Conservation (phyloP, 2,113 vertebrate species). For the Serranochromis macrocephalus region DNA sequence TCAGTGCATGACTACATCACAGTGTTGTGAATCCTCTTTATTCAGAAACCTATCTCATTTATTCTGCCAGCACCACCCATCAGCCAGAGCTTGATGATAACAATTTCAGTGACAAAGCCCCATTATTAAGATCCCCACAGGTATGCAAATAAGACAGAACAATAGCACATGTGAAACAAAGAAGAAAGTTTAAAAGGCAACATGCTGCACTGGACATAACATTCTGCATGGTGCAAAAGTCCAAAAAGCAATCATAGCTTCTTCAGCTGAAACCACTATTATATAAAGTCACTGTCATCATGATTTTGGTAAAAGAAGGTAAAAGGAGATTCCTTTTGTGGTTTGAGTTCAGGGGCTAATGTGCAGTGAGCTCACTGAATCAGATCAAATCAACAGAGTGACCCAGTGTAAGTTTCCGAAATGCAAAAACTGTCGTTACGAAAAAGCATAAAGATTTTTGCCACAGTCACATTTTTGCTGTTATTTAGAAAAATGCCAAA, state of each 20-base stretch:
- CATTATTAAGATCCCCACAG: neutral
- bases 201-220: neutral
- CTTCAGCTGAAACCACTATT: neutral
- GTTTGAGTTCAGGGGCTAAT: neutral
- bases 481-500: neutral
- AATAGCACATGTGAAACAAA: neutral
- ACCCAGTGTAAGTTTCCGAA: neutral
- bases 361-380: neutral
- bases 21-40: neutral
- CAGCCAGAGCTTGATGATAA: neutral
- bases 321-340: neutral
- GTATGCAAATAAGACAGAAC: neutral
- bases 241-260: neutral
- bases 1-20: neutral
- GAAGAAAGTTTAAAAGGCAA: neutral
- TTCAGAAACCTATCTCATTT: conserved; percentile 10
- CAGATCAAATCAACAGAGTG: neutral
- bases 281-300: neutral
- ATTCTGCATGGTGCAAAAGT: neutral
- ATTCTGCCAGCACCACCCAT: neutral
- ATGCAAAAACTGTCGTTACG: neutral
- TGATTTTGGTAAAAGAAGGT: neutral
- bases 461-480: neutral
- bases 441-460: neutral
- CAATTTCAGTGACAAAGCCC: neutral